Evolutionary conservation across 2,113 vertebrate genomes (phyloP).

Genomic region (Ctenodactylus gundi): DNA sequence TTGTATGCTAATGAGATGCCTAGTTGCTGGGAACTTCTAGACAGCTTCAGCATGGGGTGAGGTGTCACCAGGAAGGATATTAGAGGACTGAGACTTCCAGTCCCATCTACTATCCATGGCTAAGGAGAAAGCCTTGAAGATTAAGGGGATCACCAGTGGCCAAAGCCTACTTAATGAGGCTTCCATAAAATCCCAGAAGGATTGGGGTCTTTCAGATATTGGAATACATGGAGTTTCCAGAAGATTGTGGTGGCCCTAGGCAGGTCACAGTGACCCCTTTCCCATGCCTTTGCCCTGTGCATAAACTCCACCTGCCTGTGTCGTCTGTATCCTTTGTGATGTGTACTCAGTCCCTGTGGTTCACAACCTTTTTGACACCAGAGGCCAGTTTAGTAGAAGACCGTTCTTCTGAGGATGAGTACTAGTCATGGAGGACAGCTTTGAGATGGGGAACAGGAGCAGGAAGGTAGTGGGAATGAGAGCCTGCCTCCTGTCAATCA

Average conservation of each 20-base stretch:
- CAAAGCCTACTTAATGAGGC: background rate
- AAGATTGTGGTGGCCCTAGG: fast-evolving
- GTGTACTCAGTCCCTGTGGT: no score
- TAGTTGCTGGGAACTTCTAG: background rate
- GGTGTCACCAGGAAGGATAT: background rate
- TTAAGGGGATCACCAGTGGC: background rate
- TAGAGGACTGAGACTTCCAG: background rate
- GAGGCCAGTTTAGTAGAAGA: no score
- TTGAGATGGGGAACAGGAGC: no score
- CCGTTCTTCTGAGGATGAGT: no score
- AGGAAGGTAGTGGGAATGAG: no score
- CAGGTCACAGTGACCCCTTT: background rate
- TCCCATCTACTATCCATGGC: background rate
- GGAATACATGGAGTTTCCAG: no score
- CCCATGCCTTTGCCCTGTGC: background rate
- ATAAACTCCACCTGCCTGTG: background rate
- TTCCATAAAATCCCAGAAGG: background rate
- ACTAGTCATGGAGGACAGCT: no score
- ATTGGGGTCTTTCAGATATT: background rate
- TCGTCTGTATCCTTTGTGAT: background rate
- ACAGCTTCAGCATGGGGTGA: background rate
- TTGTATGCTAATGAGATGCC: background rate
- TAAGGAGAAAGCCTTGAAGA: background rate
- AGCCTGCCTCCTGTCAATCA: no score
- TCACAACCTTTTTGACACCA: no score